These are phyloP conservation scores for Shargacucullia verbasci DNA, from an alignment of 2,888 invertebrate species.

Conservation along the genomic window DNA sequence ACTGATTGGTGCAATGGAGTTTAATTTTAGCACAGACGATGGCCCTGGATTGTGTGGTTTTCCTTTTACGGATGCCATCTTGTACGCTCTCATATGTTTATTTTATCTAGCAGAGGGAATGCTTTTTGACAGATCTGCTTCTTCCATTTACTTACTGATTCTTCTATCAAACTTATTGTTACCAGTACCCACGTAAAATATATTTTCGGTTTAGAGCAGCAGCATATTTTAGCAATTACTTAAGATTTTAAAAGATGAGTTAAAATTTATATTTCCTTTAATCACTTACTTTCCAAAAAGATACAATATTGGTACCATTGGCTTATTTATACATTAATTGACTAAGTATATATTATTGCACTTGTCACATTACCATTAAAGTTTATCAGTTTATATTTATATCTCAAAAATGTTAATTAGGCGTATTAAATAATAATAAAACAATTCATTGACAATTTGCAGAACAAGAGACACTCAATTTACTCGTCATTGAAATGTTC, in stretches of 20 bases:
- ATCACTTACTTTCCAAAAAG: too few species aligned
- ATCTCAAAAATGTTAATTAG: too few species aligned
- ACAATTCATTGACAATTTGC: conserved; percentile 20
- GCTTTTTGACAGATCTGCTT: conserved; percentile 5
- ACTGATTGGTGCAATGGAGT: conserved; percentile 68
- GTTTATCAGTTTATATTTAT: too few species aligned
- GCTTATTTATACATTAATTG: too few species aligned
- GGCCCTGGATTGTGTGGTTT: conserved; percentile 60
- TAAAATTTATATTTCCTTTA: too few species aligned
- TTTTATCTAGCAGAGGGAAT: conserved; percentile 20
- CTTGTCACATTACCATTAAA: not conserved
- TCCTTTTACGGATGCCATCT: conserved; percentile 62
- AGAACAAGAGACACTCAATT: conserved; percentile 11
- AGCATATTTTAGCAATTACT: too few species aligned
- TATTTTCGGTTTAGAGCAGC: too few species aligned
- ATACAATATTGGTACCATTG: too few species aligned
- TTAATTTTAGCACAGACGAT: conserved; percentile 69
- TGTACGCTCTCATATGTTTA: conserved; percentile 45
- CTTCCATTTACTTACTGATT: too few species aligned
- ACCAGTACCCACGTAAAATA: not conserved
- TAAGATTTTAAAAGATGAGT: too few species aligned
- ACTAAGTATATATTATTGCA: not conserved
- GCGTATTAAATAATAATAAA: too few species aligned
- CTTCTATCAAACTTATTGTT: too few species aligned
- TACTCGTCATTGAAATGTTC: conserved; percentile 32